These are phyloP conservation scores for Liodrosophila aerea DNA, from an alignment of 2,888 invertebrate species.

Conservation along the genomic window DNA sequence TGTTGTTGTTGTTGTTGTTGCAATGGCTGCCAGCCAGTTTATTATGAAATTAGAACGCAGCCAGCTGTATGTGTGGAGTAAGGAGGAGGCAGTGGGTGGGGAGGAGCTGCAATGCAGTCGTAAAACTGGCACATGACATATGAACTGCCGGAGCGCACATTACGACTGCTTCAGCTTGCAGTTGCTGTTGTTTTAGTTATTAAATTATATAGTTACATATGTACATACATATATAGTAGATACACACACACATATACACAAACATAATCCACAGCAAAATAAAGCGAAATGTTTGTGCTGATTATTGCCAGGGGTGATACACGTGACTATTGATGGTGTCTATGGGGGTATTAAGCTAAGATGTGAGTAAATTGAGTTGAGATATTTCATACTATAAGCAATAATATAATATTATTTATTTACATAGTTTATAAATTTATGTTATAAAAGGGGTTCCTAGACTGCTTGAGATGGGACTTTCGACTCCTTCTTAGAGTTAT, in stretches of 20 bases:
- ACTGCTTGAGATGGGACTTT: too few relatives aligned
- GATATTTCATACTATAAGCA: too few relatives aligned
- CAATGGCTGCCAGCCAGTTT: constrained; percentile 64
- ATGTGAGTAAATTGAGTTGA: too few relatives aligned
- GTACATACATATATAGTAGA: background rate
- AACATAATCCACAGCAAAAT: constrained; percentile 34
- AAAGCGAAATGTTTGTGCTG: constrained; percentile 42
- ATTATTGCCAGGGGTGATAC: constrained; percentile 70
- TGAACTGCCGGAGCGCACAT: constrained; percentile 49
- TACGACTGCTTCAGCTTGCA: constrained; percentile 23
- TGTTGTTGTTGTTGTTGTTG: constrained; percentile 30
- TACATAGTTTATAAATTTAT: too few relatives aligned
- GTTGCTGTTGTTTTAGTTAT: constrained; percentile 61
- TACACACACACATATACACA: background rate
- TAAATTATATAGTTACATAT: constrained; percentile 60
- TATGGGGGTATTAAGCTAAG: background rate
- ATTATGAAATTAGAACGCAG: constrained; percentile 79
- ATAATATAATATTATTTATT: too few relatives aligned
- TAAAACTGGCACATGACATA: constrained; percentile 73
- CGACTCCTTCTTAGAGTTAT: too few relatives aligned
- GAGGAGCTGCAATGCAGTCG: constrained; percentile 62
- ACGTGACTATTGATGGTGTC: constrained; percentile 32
- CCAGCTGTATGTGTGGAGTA: constrained; percentile 15
- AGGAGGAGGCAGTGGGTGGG: background rate
- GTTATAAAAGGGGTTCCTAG: too few relatives aligned